phyloP scores from a whole-genome alignment of 35 echinoderm and acorn worm species.

The Ophiothrix spiculata region DNA sequence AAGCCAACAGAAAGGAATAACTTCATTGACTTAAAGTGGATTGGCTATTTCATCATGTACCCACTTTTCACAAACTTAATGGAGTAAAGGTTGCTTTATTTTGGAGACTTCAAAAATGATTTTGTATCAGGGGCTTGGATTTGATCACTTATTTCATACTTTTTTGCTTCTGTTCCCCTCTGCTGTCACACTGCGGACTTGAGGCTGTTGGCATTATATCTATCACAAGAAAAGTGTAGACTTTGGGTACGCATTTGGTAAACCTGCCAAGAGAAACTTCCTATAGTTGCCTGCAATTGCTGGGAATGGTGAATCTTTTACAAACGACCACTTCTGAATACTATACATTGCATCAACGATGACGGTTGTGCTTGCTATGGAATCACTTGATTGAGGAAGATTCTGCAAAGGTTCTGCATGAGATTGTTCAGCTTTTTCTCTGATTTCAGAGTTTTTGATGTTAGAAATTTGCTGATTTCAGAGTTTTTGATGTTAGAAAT shows the following conservation, averaged over 20 bases:
- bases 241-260: background rate
- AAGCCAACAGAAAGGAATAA: background rate
- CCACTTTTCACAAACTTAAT: background rate
- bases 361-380: background rate
- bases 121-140: background rate
- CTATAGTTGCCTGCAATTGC: background rate
- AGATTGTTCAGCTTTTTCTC: no score
- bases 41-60: background rate
- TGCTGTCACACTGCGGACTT: background rate
- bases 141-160: background rate
- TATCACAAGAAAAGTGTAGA: background rate
- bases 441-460: no score
- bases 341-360: background rate
- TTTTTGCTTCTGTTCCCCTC: background rate
- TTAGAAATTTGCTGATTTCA: no score
- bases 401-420: background rate
- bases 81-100: background rate
- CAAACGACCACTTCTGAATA: background rate
- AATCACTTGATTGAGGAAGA: background rate
- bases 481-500: no score
- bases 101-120: background rate
- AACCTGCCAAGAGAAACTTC: background rate
- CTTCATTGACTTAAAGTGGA: background rate
- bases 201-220: slow-evolving; percentile 1
- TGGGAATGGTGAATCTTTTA: background rate